Evolutionary conservation across 2,888 invertebrate species (phyloP), one percentile per base, ranked within the genome.

Genomic region (Agrotis ipsilon): DNA sequence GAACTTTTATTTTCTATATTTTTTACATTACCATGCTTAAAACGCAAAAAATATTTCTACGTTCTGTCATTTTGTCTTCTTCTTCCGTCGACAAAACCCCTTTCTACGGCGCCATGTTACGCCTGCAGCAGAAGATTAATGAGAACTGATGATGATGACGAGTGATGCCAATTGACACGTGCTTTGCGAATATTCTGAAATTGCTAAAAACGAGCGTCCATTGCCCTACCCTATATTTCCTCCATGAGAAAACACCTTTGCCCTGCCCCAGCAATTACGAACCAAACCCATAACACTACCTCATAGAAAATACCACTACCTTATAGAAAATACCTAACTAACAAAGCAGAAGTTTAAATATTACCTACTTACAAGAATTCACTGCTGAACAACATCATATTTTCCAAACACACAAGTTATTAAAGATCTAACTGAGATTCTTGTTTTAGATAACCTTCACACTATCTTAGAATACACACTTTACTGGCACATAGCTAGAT

Each of bases 371-470:
- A 60, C 9, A 1, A 68, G 45, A 32, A 68, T 76, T 39, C 14
- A 60, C 32, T 45, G 72, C 21, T 9, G 4, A 43, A 32, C 49
- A 9, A 18, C 75, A 55, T 78, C 78, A 64, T 78, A 79, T 72
- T 66, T 76, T 66, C 55, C 3, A 21, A 19, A 52, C 14, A 58
- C 18, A 49, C 52, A 73, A 76, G 66, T 62, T 76, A 79, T 79
- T 62, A 73, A 79, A 73, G 66, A 58, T 62, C 61, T 66, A 21
- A 13, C 16, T 13, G 13, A 73, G 80, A 79, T 76, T 62, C 79
- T 72, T 73, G 76, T 76, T 52, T 0, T 3, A 32, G 75, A 76
- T 76, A 79, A 79, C 65, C 65, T 58, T 73, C 62, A 73, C 74
- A 79, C 80, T 52, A 65, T 61, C 55, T 21, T n/a, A 14, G 45